Evolutionary conservation across 1,140 invertebrate species (phyloP).

Genomic region (Vanessa atalanta): DNA sequence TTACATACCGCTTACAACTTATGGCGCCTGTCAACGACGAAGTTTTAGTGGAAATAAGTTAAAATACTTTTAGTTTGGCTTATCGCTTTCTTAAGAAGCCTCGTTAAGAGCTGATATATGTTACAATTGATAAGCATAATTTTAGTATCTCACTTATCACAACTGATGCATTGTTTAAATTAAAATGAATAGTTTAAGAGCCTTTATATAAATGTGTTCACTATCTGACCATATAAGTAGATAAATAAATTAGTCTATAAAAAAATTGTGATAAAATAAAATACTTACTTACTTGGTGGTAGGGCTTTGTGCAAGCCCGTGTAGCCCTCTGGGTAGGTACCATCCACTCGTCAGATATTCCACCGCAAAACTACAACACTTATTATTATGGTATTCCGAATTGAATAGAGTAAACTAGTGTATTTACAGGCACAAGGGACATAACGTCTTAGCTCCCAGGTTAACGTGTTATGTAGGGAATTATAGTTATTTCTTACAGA

Average conservation of each 20-base stretch:
- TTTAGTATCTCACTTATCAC: background rate
- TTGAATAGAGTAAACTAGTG: no score
- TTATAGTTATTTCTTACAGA: no score
- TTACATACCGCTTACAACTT: constrained; percentile 35
- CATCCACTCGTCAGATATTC: no score
- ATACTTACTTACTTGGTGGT: no score
- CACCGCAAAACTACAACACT: no score
- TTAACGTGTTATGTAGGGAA: no score
- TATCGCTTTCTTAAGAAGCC: background rate
- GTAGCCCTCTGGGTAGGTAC: no score
- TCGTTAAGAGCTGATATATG: constrained; percentile 2
- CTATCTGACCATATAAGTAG: background rate
- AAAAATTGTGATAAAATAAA: background rate
- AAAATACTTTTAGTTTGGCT: background rate
- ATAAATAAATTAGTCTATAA: background rate
- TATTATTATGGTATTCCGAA: no score
- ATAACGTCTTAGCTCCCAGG: no score
- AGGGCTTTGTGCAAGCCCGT: no score
- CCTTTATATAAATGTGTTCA: background rate
- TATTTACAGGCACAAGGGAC: no score
- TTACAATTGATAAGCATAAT: background rate
- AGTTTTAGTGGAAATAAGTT: constrained; percentile 9
- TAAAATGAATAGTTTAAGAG: background rate
- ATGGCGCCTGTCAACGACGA: constrained; percentile 27
- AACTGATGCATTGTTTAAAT: background rate